Evolutionary conservation across 2,797 vertebrate species (phyloP), one percentile per base, ranked within the genome.

Genomic region (Loriculus beryllinus): DNA sequence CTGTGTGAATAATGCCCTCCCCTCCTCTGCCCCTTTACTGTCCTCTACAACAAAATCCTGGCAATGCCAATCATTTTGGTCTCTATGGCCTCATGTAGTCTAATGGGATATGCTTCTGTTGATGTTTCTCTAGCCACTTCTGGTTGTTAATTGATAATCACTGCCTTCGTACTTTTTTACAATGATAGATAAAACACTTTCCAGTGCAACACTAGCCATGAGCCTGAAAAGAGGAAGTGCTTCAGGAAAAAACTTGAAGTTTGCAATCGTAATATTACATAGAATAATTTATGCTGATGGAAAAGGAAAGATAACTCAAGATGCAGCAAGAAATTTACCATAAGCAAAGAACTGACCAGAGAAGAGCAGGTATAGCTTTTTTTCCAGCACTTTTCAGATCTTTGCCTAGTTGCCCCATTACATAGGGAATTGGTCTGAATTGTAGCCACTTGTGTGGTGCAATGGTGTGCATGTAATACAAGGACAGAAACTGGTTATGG

Each of bases 341-440:
- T 81, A 57, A 81, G 25, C 33, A 92, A 79, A 74, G 10, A 88
- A 89, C 40, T 18, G 52, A 69, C 28, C 25, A 69, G 35, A 77
- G 14, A 43, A 48, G 18, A 81, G 33, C 40, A 42, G 14, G 7
- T 62, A 14, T n/a, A 86, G 16, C 23, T 48, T 59, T 70, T 79
- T 87, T 86, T 15, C 35, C 35, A 63, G 20, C 12, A 16, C 2
- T 37, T 88, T 72, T 80, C 64, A 1, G 0, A 10, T 75, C 56
- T 82, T 71, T 86, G 31, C 59, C 39, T 79, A n/a, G 5, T 23
- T 64, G 28, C 4, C 23, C 18, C 6, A 5, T 48, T 80, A 10
- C 2, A 4, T 5, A 19, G 13, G 16, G 26, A 54, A 39, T 2
- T 68, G 33, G 2, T 88, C 10, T 60, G 71, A 67, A 25, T 64